Evolutionary conservation across 2,888 invertebrate species (phyloP).

Genomic region (Bellardia bayeri): DNA sequence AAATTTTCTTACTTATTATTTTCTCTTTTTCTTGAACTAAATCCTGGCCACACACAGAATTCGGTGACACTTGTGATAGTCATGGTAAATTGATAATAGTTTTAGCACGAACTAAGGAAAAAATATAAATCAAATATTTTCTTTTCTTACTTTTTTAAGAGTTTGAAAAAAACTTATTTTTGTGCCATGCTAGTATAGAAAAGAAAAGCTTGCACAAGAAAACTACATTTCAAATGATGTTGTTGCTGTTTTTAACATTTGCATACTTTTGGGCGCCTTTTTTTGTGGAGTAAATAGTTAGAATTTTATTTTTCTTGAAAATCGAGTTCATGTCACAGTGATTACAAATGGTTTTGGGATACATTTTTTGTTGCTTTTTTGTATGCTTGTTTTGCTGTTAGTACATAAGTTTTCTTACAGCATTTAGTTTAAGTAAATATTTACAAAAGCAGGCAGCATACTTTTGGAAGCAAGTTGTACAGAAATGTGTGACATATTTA

Average conservation of each 20-base stretch:
- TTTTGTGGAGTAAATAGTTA: background rate
- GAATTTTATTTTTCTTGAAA: constrained; percentile 12
- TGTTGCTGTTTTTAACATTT: constrained; percentile 44
- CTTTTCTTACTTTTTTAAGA: constrained; percentile 15
- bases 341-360: constrained; percentile 51
- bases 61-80: constrained; percentile 48
- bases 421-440: constrained; percentile 53
- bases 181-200: background rate
- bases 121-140: constrained; percentile 30
- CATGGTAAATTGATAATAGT: constrained; percentile 54
- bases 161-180: constrained; percentile 24
- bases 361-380: constrained; percentile 1
- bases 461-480: constrained; percentile 33
- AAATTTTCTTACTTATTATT: background rate
- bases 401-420: constrained; percentile 2
- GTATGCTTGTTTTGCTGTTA: background rate
- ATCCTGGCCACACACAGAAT: constrained; percentile 16
- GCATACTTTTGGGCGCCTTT: constrained; percentile 63
- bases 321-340: constrained; percentile 55
- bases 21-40: background rate
- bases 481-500: constrained; percentile 10
- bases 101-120: constrained; percentile 17
- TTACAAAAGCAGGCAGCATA: constrained; percentile 34
- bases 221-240: background rate
- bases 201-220: no score